Percentiles rank a stretch among this genome's conserved stretches.
These are phyloP conservation scores for Psephotus haematonotus DNA, from an alignment of 2,113 vertebrate species.

Conservation along the genomic window DNA sequence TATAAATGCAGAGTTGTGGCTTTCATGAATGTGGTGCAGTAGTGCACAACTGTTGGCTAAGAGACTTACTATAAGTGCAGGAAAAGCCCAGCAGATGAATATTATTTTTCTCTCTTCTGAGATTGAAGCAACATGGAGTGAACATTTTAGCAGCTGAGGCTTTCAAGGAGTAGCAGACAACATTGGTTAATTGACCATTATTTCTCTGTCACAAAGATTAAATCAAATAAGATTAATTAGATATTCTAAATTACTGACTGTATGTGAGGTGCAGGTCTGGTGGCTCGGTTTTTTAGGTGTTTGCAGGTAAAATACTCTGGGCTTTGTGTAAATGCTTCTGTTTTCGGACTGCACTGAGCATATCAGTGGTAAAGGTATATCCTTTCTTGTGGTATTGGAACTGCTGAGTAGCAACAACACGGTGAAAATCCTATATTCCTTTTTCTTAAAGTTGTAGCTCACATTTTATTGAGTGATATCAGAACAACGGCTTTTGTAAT, in stretches of 20 bases:
- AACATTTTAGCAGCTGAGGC: background rate
- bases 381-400: background rate
- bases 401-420: background rate
- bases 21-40: background rate
- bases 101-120: background rate
- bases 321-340: background rate
- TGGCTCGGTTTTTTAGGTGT: background rate
- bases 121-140: background rate
- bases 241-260: background rate
- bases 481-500: background rate
- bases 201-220: background rate
- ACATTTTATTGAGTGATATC: background rate
- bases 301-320: background rate
- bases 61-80: background rate
- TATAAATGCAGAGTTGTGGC: background rate
- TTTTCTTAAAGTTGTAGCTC: background rate
- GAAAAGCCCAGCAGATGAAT: background rate
- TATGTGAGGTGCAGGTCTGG: background rate
- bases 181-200: background rate
- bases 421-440: background rate
- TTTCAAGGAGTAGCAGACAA: background rate
- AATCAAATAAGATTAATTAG: conserved; percentile 8
- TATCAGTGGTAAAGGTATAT: background rate
- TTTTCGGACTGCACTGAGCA: background rate
- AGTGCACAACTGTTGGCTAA: background rate